Percentiles rank a stretch among this genome's conserved stretches.
Evolutionary conservation across 2,797 vertebrate genomes (phyloP).

Genomic region (Acipenser ruthenus): DNA sequence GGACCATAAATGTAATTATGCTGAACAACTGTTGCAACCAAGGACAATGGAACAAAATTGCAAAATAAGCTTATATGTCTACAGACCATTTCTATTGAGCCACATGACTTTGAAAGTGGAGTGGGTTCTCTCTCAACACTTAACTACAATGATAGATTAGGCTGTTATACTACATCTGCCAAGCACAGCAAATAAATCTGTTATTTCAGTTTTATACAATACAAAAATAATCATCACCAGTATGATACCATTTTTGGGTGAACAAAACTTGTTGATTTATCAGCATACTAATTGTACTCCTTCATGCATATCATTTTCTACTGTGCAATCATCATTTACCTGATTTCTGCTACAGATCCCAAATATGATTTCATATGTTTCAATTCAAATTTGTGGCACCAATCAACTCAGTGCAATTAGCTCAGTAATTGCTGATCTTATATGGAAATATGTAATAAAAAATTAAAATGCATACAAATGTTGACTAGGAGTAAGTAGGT

Average conservation of each 20-base stretch:
- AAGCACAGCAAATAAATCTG: too few relatives aligned
- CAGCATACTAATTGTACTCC: conserved; percentile 23
- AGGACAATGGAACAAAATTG: background rate
- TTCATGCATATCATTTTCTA: conserved; percentile 27
- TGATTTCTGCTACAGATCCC: conserved; percentile 10
- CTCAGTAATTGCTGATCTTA: background rate
- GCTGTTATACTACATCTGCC: too few relatives aligned
- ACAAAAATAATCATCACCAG: too few relatives aligned
- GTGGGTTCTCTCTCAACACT: too few relatives aligned
- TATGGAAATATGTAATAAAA: background rate
- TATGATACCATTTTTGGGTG: too few relatives aligned
- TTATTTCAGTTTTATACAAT: too few relatives aligned
- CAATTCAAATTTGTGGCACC: conserved; percentile 12
- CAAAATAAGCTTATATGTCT: background rate
- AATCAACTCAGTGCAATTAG: background rate
- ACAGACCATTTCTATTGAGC: background rate
- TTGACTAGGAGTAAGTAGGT: too few relatives aligned
- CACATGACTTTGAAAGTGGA: background rate
- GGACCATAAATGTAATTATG: background rate
- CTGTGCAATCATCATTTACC: conserved; percentile 16
- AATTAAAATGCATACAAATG: too few relatives aligned
- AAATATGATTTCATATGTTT: conserved; percentile 20
- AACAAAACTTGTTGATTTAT: conserved; percentile 26
- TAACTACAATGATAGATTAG: too few relatives aligned
- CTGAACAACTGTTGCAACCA: background rate